Evolutionary conservation across 2,113 vertebrate species (phyloP), one percentile per base, ranked within the genome.

Genomic region (Brachyhypopomus occidentalis): DNA sequence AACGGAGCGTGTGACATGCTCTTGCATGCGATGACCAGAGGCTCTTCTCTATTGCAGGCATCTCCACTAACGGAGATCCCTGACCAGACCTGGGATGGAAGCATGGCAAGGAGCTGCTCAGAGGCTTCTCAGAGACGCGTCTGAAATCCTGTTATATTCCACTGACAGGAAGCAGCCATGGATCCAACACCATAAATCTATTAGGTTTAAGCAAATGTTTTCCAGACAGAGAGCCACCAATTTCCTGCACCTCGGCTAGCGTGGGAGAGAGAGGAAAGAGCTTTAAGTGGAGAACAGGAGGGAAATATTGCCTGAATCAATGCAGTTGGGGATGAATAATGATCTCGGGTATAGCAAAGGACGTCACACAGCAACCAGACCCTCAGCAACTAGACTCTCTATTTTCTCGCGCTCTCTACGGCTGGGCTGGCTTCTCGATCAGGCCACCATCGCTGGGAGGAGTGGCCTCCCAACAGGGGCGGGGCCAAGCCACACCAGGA

Each of bases 141-240:
- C 11, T 62, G 9, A 77, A 84, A 84, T 55, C 17, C 41, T 62
- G 34, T 66, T 52, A 69, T 81, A 52, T 22, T 75, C 2, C 2
- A 3, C n/a, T 75, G 52, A 75, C 66, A 75, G 22, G 11, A 27
- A 19, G 48, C 38, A 34, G 52, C 30, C 19, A 23, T 4, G 76
- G 25, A 36, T 30, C 30, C 48, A 16, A 34, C 55, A 45, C 66
- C 63, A 25, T 70, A 14, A 17, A 79, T 79, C 71, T 79, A 79
- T 79, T 79, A 79, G 59, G 66, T 0, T 12, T 25, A 30, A 58
- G 48, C 64, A 23, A 78, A 78, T 78, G 27, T 20, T 60, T 71
- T 71, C 77, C 77, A 79, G 66, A 27, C 22, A 4, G 63, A 41
- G 9, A 1, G 30, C 30, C 30, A 30, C 30, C 30, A 30, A 45